Conservation (phyloP, 2,888 invertebrate genomes). For the Disparrhopalites patrizii region DNA sequence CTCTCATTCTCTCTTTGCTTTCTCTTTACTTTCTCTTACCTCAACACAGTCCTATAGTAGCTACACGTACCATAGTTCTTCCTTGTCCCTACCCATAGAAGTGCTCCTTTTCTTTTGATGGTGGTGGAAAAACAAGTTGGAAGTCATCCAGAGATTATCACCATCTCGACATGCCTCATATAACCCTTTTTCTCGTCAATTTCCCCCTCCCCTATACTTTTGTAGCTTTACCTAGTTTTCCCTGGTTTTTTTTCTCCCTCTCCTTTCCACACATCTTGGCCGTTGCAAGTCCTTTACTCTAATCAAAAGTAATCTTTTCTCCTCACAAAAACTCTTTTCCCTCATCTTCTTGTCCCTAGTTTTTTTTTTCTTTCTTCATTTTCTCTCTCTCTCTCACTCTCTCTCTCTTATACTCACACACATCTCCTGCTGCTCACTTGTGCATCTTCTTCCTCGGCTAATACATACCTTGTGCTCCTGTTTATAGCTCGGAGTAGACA, state of each 20-base stretch:
- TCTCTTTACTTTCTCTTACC: too few species aligned
- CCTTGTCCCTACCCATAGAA: not conserved
- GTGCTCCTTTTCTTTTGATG: not conserved
- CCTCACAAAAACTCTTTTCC: not conserved
- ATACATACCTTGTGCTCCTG: too few species aligned
- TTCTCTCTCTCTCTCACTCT: too few species aligned
- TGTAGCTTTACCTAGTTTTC: too few species aligned
- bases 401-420: not conserved
- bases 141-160: constrained; percentile 26
- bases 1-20: too few species aligned
- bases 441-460: not conserved
- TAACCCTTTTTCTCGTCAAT: too few species aligned
- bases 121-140: constrained; percentile 10
- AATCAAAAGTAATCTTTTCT: constrained; percentile 23
- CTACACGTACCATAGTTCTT: too few species aligned
- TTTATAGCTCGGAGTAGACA: too few species aligned
- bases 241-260: not conserved
- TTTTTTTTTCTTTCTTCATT: not conserved
- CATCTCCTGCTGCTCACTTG: not conserved
- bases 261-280: too few species aligned
- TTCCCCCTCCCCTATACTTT: too few species aligned
- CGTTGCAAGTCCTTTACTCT: too few species aligned
- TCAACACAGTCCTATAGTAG: too few species aligned
- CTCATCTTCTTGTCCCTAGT: not conserved
- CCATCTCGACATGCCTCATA: constrained; percentile 24